Evolutionary conservation across 2,113 vertebrate species (phyloP).

Genomic region (Leptodactylus fuscus): DNA sequence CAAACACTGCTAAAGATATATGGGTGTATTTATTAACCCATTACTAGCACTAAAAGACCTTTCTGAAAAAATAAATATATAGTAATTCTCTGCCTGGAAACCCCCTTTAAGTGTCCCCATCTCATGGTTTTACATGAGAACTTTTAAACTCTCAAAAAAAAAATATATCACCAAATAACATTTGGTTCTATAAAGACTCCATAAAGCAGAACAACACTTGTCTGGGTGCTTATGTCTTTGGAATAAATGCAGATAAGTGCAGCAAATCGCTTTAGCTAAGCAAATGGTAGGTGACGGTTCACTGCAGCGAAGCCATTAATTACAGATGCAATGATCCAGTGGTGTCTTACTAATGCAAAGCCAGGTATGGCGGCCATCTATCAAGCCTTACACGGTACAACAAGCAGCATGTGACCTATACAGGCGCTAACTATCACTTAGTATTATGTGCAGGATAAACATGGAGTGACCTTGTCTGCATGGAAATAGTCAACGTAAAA

Average conservation of each 20-base stretch:
- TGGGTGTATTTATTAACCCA: too few species aligned
- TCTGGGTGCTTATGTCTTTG: background rate
- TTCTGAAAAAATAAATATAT: too few species aligned
- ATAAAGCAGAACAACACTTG: background rate
- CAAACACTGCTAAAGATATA: too few species aligned
- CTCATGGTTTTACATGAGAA: background rate
- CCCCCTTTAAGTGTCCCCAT: too few species aligned
- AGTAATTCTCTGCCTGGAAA: too few species aligned
- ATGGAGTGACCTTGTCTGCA: background rate
- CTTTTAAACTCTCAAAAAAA: background rate
- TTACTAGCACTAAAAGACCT: too few species aligned
- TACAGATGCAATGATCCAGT: conserved; percentile 32
- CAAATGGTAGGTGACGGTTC: conserved; percentile 18
- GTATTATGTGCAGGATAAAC: conserved; percentile 18
- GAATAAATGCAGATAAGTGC: background rate
- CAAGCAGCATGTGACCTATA: conserved; percentile 18
- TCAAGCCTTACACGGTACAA: conserved; percentile 28
- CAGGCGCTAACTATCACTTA: background rate
- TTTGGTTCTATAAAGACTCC: background rate
- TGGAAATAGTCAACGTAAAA: too few species aligned
- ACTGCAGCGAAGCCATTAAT: conserved; percentile 20
- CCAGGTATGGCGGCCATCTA: conserved; percentile 34
- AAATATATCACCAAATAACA: background rate
- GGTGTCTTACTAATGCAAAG: conserved; percentile 6
- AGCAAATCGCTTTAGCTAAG: background rate